Conservation (phyloP, 2,797 vertebrate genomes). For the Sitta carolinensis region DNA sequence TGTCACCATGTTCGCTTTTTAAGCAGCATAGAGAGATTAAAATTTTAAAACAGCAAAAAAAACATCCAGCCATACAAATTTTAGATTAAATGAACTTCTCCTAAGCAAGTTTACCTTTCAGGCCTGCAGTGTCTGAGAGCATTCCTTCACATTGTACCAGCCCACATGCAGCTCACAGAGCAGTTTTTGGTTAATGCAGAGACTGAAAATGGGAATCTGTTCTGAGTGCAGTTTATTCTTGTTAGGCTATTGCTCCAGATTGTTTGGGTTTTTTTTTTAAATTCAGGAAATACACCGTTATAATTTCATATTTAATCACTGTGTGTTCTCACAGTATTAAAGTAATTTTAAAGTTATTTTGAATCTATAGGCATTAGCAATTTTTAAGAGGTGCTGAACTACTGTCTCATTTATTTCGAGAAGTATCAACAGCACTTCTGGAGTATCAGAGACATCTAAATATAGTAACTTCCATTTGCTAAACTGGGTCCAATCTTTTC, state of each 20-base stretch:
- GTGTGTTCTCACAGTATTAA: background rate
- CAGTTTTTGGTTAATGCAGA: background rate
- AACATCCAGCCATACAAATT: background rate
- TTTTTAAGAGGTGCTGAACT: background rate
- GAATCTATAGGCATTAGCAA: background rate
- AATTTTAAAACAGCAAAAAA: conserved; percentile 13
- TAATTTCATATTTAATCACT: background rate
- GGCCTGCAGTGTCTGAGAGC: background rate
- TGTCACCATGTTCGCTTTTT: background rate
- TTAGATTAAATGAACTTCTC: background rate
- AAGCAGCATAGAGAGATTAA: background rate
- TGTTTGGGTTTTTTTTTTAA: accelerated
- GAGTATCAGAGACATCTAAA: background rate
- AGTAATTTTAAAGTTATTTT: background rate
- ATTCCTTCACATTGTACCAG: background rate
- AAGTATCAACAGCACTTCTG: background rate
- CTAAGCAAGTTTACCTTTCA: background rate
- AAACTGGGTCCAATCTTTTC: background rate
- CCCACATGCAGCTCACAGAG: background rate
- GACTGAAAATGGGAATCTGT: background rate
- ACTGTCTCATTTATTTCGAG: background rate
- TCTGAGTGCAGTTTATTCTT: background rate
- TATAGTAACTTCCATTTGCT: background rate
- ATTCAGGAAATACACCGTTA: background rate
- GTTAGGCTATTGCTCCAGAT: background rate